Conservation (phyloP, 2,797 vertebrate genomes). For the Semaprochilodus insignis region DNA sequence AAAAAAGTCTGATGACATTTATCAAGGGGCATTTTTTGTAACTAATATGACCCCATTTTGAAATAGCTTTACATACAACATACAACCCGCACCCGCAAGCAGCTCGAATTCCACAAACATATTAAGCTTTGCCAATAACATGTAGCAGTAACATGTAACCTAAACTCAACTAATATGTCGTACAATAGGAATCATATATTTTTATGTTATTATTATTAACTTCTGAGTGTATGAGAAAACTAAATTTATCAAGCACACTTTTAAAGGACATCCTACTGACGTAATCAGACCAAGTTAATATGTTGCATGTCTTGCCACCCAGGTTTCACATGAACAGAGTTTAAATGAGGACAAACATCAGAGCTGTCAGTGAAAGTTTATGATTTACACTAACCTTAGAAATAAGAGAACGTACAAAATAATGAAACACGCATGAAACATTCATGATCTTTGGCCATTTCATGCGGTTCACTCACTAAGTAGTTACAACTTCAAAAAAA, state of each 20-base stretch:
- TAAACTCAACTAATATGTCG: not conserved
- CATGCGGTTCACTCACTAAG: no score
- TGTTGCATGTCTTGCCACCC: conserved; percentile 14
- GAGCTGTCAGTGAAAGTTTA: not conserved
- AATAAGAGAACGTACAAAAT: not conserved
- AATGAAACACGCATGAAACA: no score
- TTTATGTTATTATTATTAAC: not conserved
- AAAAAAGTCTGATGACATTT: conserved; percentile 8
- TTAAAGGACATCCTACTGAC: conserved; percentile 8
- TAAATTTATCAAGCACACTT: conserved; percentile 11
- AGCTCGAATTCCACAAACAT: not conserved
- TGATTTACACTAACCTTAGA: not conserved
- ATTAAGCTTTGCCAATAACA: not conserved
- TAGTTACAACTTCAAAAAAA: no score
- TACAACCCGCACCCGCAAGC: not conserved
- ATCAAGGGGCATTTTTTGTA: not conserved
- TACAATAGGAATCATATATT: no score
- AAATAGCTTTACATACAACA: conserved; percentile 7
- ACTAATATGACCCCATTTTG: conserved; percentile 5
- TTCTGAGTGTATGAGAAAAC: not conserved
- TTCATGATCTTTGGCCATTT: no score
- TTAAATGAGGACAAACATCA: conserved; percentile 10
- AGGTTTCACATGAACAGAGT: not conserved
- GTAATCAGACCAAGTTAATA: conserved; percentile 3
- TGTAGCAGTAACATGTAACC: not conserved